A percentile compares a stretch with the other conserved stretches of the same genome.
These are phyloP conservation scores for Regulus satrapa DNA, from an alignment of 2,113 vertebrate genomes.

Conservation along the genomic window DNA sequence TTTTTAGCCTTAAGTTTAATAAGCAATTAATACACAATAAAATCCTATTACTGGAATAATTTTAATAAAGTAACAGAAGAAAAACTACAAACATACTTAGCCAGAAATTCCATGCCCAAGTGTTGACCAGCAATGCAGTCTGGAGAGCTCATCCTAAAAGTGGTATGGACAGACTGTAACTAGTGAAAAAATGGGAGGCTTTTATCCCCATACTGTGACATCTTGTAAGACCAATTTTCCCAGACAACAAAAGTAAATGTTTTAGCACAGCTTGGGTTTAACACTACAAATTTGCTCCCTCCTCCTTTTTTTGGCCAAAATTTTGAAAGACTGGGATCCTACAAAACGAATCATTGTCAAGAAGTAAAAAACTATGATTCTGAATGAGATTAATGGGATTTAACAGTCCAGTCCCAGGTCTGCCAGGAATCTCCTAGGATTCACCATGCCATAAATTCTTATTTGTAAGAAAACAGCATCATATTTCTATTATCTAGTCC, in stretches of 20 bases:
- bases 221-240: not conserved
- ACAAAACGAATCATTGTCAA: not conserved
- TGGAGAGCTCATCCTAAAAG: not conserved
- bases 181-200: not conserved
- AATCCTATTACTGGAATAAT: not conserved
- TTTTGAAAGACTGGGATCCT: not conserved
- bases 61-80: not conserved
- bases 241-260: not conserved
- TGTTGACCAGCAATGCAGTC: not conserved
- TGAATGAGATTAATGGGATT: not conserved
- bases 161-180: not conserved
- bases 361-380: not conserved
- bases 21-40: not conserved
- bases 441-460: not conserved
- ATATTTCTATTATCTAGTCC: not conserved
- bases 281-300: not conserved
- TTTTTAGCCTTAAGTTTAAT: not conserved
- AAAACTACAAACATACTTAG: not conserved
- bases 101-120: not conserved
- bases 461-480: not conserved
- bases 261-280: not conserved
- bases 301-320: not conserved
- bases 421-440: not conserved
- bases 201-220: not conserved
- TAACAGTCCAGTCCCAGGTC: not conserved